phyloP scores from a whole-genome alignment of 2,113 vertebrate genomes.

The Etia nguti region DNA sequence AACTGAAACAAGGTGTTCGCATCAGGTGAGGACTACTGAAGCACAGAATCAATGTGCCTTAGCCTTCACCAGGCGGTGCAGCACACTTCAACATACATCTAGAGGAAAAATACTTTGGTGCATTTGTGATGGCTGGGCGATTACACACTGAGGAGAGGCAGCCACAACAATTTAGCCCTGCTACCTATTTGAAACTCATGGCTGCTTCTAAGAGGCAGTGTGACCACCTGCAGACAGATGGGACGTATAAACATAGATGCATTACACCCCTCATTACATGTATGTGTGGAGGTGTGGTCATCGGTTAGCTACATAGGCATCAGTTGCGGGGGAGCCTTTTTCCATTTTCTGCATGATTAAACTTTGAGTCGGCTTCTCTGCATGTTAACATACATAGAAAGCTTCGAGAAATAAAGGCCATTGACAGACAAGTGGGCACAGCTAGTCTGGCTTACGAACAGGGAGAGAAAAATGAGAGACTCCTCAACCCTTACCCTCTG shows the following conservation, averaged over 20 bases:
- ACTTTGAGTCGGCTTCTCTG: conserved; percentile 51
- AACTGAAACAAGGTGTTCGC: conserved; percentile 6
- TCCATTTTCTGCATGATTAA: conserved; percentile 74
- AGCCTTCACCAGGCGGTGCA: conserved; percentile 10
- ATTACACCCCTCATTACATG: conserved; percentile 9
- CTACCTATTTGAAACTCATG: conserved; percentile 57
- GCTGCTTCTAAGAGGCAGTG: conserved; percentile 41
- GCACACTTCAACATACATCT: conserved; percentile 30
- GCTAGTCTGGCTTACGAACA: conserved; percentile 3
- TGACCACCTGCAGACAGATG: conserved; percentile 68
- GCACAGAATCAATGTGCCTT: conserved; percentile 14
- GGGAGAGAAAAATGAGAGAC: conserved; percentile 29
- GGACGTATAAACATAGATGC: conserved; percentile 51
- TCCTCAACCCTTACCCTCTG: conserved; percentile 64
- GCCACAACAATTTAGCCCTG: neutral
- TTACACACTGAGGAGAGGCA: conserved; percentile 13
- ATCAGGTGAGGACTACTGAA: neutral
- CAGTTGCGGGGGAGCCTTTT: conserved; percentile 51
- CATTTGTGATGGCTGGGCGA: conserved; percentile 37
- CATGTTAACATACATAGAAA: conserved; percentile 63
- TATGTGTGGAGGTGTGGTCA: conserved; percentile 12
- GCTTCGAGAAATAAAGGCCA: conserved; percentile 33
- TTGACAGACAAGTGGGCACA: conserved; percentile 31
- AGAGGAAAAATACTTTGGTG: conserved; percentile 11
- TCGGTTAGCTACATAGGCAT: conserved; percentile 30